phyloP scores from a whole-genome alignment of 2,797 vertebrate species.

The Scomberomorus guttatus region DNA sequence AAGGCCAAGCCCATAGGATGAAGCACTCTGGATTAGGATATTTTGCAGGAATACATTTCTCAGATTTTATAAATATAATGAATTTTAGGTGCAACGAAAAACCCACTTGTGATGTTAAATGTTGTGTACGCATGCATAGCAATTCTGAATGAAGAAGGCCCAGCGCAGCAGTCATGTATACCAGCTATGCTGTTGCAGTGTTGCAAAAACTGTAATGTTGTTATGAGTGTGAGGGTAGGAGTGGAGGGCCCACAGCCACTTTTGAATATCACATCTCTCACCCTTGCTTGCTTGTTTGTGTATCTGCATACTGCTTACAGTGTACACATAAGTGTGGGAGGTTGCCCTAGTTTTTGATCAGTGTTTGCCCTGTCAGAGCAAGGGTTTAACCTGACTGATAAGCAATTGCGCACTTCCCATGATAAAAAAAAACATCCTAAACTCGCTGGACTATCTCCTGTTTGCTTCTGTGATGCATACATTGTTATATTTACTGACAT shows the following conservation, averaged over 20 bases:
- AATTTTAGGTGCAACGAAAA: not conserved
- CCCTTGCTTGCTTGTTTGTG: constrained; percentile 17
- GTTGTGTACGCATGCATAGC: not conserved
- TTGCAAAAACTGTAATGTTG: constrained; percentile 42
- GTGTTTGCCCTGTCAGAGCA: constrained; percentile 70
- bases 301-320: constrained; percentile 46
- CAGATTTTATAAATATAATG: not conserved
- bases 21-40: not conserved
- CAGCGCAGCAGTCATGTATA: not conserved
- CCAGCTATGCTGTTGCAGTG: constrained; percentile 19
- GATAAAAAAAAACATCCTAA: constrained; percentile 66
- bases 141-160: not conserved
- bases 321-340: constrained; percentile 67
- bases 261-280: constrained; percentile 56
- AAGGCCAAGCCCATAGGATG: not conserved
- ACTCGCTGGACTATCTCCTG: constrained; percentile 33
- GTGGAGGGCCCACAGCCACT: constrained; percentile 44
- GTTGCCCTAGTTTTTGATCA: constrained; percentile 73
- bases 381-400: constrained; percentile 78
- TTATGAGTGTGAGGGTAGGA: constrained; percentile 39
- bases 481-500: constrained; percentile 8
- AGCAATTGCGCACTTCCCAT: constrained; percentile 73
- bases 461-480: constrained; percentile 29
- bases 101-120: not conserved
- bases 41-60: not conserved